These are phyloP conservation scores for Siphlonurus alternatus DNA, from an alignment of 2,888 invertebrate species.

Conservation along the genomic window DNA sequence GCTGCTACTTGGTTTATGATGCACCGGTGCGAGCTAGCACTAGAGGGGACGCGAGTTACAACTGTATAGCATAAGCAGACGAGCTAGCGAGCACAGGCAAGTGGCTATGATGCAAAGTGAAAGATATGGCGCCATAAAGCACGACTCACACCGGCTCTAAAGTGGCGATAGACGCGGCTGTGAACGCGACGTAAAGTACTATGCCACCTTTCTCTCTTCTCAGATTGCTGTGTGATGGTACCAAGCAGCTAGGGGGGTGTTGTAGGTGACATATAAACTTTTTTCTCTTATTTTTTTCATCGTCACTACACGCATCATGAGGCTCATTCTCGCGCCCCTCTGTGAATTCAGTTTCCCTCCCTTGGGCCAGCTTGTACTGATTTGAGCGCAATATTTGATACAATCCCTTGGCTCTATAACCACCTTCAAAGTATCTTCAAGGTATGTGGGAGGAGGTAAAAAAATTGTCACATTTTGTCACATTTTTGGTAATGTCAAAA, in stretches of 20 bases:
- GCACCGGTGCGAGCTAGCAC: too few relatives aligned
- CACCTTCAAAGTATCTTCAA: not conserved
- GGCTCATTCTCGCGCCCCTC: not conserved
- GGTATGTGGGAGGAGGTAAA: not conserved
- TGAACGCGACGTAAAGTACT: not conserved
- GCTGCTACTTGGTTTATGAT: too few relatives aligned
- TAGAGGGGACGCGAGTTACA: too few relatives aligned
- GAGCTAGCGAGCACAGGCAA: not conserved
- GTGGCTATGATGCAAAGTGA: not conserved
- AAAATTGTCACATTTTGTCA: not conserved
- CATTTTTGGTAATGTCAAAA: not conserved
- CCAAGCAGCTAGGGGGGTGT: not conserved
- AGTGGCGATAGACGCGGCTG: not conserved
- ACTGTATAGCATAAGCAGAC: not conserved
- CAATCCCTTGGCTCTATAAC: not conserved
- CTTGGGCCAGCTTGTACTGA: not conserved
- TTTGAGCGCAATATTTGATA: not conserved
- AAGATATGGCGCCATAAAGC: not conserved
- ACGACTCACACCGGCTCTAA: not conserved
- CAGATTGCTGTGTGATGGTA: not conserved
- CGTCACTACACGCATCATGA: not conserved
- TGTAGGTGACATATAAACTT: not conserved
- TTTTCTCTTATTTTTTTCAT: not conserved
- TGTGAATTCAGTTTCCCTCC: not conserved
- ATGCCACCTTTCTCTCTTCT: not conserved